Evolutionary conservation across 2,113 vertebrate genomes (phyloP), one percentile per base, ranked within the genome.

Genomic region (Hydropotes inermis): DNA sequence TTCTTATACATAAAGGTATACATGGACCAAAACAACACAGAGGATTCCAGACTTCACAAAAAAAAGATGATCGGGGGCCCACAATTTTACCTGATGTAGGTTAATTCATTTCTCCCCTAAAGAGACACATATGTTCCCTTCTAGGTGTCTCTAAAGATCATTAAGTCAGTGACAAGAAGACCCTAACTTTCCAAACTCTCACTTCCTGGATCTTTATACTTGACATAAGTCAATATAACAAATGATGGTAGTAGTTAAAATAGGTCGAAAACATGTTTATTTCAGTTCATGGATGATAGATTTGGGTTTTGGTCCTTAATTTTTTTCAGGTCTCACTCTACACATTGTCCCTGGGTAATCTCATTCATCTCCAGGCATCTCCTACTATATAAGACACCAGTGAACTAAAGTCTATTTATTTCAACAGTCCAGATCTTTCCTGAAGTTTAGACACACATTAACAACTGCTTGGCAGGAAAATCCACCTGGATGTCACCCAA

Each of bases 201-300:
- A 87, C 55, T 17, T 93, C 15, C 25, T 55, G 15, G 33, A 94
- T 39, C 19, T 89, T 85, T 87, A 83, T 76, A 89, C 19, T 94
- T 96, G 90, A 60, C 28, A 27, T 82, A 94, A 96, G 55, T 93
- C 52, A 82, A 28, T 54, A 47, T n/a, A 89, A 60, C 55, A 36
- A 95, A 96, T 14, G 64, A 91, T 39, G 16, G 28, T 95, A 14
- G 67, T 43, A 57, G 52, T 28, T 94, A 55, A 96, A 97, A 83
- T 81, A 79, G 19, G 27, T 57, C 91, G 43, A 83, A 95, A 91
- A 81, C 12, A 14, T 78, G 76, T 91, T 91, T 74, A 67, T 94
- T 47, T 84, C 54, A 96, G 13, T 87, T 96, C 70, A 89, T 52
- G 23, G 87, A 94, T 79, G 54, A 97, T 17, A 89, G 39, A 91